phyloP scores from a whole-genome alignment of 2,888 invertebrate species.

The Tortricodes alternella region DNA sequence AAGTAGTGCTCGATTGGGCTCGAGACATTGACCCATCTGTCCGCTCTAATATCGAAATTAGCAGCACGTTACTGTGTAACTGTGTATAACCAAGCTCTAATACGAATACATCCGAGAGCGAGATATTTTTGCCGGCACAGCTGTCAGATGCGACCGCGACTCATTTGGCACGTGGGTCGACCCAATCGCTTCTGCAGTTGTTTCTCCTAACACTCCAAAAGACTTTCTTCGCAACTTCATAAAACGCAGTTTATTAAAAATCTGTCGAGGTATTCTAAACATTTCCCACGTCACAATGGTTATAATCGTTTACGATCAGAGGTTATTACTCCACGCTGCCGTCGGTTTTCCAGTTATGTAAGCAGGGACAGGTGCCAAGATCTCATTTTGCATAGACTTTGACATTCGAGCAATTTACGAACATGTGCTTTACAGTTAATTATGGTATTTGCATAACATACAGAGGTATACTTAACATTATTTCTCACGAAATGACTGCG shows the following conservation, averaged over 20 bases:
- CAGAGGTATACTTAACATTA: background rate
- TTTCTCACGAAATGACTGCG: background rate
- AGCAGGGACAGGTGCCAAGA: conserved; percentile 13
- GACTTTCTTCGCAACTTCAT: conserved; percentile 3
- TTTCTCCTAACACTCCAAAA: conserved; percentile 1
- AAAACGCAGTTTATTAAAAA: background rate
- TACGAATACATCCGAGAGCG: conserved; percentile 60
- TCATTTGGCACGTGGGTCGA: conserved; percentile 54
- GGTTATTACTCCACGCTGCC: conserved; percentile 6
- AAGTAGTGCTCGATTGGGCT: conserved; percentile 50
- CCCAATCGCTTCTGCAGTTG: conserved; percentile 35
- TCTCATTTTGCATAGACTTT: conserved; percentile 5
- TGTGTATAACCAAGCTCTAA: conserved; percentile 35
- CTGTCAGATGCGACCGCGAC: conserved; percentile 63
- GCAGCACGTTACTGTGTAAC: conserved; percentile 42
- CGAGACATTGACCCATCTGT: conserved; percentile 78
- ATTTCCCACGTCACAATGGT: background rate
- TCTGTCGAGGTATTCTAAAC: background rate
- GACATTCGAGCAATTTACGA: conserved; percentile 11
- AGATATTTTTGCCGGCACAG: conserved; percentile 70
- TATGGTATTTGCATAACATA: no score
- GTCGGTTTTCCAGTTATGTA: conserved; percentile 9
- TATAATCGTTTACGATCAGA: conserved; percentile 14
- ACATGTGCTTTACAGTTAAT: conserved; percentile 8
- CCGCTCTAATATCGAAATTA: conserved; percentile 49